Conservation (phyloP, 2,888 invertebrate genomes). For the Disparrhopalites patrizii region DNA sequence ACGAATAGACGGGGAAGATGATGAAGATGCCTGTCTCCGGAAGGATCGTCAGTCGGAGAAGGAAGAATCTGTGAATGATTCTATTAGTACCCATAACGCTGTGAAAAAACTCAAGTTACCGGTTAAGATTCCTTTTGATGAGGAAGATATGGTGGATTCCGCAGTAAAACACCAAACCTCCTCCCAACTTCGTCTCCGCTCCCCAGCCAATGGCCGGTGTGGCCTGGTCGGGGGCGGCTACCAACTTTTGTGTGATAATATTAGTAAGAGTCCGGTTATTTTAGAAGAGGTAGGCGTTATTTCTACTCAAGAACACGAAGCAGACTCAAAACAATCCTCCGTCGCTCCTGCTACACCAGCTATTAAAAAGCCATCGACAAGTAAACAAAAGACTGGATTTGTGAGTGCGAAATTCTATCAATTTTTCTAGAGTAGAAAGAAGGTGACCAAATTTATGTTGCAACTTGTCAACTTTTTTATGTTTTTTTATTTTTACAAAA, state of each 20-base stretch:
- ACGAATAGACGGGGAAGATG: constrained; percentile 25
- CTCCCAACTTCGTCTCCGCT: neutral
- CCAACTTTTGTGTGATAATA: neutral
- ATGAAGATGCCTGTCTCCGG: constrained; percentile 40
- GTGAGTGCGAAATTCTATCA: constrained; percentile 17
- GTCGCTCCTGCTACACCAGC: too few relatives aligned
- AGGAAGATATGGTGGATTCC: constrained; percentile 24
- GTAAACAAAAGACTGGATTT: constrained; percentile 21
- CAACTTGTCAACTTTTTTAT: neutral
- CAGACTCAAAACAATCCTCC: neutral
- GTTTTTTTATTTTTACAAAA: neutral
- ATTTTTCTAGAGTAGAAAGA: constrained; percentile 8
- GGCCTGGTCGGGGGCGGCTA: too few relatives aligned
- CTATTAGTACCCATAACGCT: neutral
- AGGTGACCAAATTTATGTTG: neutral
- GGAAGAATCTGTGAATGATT: neutral
- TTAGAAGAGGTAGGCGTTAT: too few relatives aligned
- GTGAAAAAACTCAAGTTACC: constrained; percentile 36
- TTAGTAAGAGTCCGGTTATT: too few relatives aligned
- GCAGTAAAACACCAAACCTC: neutral
- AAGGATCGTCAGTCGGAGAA: constrained; percentile 42
- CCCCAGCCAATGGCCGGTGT: neutral
- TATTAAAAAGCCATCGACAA: constrained; percentile 1
- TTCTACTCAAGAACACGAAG: too few relatives aligned
- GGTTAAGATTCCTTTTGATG: constrained; percentile 37